Percentiles rank a stretch among this genome's conserved stretches.
Evolutionary conservation across 64 coral and sea anemone genomes (phyloP).

Genomic region (Porites australiensis): DNA sequence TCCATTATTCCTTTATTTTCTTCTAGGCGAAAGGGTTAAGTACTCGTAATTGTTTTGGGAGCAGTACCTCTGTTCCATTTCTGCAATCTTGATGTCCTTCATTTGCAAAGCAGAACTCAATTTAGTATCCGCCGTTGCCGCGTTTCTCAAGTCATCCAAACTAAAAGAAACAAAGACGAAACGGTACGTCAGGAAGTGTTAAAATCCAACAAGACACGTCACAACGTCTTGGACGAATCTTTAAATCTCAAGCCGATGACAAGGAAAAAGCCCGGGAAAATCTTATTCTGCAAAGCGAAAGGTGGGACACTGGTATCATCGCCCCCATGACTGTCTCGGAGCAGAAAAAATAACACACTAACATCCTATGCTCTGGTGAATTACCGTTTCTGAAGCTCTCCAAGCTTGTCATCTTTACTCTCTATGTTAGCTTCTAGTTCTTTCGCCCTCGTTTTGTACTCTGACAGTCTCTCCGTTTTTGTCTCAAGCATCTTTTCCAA

Average conservation of each 20-base stretch:
- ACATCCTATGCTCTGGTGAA: background rate
- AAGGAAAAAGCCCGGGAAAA: too few species aligned
- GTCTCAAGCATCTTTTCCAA: conserved; percentile 83
- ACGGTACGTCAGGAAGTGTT: background rate
- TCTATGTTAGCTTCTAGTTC: conserved; percentile 78
- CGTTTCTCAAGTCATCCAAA: conserved; percentile 74
- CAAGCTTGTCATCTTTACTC: conserved; percentile 71
- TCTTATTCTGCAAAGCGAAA: too few species aligned
- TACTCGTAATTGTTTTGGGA: background rate
- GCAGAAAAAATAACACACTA: too few species aligned
- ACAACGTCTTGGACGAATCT: too few species aligned
- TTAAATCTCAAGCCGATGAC: too few species aligned
- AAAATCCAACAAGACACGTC: too few species aligned
- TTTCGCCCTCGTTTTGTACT: conserved; percentile 76
- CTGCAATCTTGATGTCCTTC: conserved; percentile 69
- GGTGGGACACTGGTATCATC: too few species aligned
- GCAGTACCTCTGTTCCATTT: conserved; percentile 60
- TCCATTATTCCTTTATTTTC: too few species aligned
- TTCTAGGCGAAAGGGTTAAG: too few species aligned
- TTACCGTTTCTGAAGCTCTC: conserved; percentile 76
- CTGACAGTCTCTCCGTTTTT: conserved; percentile 77
- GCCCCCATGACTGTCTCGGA: too few species aligned
- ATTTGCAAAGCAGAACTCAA: conserved; percentile 55
- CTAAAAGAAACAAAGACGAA: conserved; percentile 21
- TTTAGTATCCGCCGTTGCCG: conserved; percentile 60